phyloP scores from a whole-genome alignment of 2,888 invertebrate genomes.

The Blomia tropicalis region DNA sequence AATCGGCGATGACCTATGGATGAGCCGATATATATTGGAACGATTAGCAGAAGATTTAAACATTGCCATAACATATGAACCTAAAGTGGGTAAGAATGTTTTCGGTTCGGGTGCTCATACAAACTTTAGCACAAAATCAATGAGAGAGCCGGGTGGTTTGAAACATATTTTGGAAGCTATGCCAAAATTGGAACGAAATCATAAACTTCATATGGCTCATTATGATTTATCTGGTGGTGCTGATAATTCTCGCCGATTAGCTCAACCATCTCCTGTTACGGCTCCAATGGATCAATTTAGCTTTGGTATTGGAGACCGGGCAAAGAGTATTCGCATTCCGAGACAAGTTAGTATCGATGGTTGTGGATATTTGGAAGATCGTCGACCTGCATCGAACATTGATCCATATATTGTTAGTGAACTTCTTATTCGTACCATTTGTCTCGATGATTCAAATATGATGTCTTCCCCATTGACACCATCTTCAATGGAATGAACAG shows the following conservation, averaged over 20 bases:
- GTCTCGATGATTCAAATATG: too few species aligned
- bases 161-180: constrained; percentile 80
- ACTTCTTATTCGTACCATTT: background rate
- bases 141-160: constrained; percentile 38
- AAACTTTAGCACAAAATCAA: constrained; percentile 42
- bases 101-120: constrained; percentile 44
- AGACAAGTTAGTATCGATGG: constrained; percentile 23
- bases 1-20: constrained; percentile 60
- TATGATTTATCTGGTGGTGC: constrained; percentile 90
- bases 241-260: constrained; percentile 81
- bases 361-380: constrained; percentile 26
- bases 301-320: constrained; percentile 36
- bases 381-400: constrained; percentile 25
- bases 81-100: constrained; percentile 51
- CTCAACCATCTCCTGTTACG: constrained; percentile 36
- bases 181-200: constrained; percentile 75
- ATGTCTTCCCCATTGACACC: too few species aligned
- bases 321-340: constrained; percentile 31
- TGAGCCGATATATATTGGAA: constrained; percentile 67
- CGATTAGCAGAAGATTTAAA: constrained; percentile 82
- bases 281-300: constrained; percentile 40
- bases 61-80: constrained; percentile 57
- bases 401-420: constrained; percentile 23
- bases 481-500: too few species aligned
- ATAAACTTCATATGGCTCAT: constrained; percentile 80